phyloP scores from a whole-genome alignment of 2,888 invertebrate genomes.

The Agelastica alni region DNA sequence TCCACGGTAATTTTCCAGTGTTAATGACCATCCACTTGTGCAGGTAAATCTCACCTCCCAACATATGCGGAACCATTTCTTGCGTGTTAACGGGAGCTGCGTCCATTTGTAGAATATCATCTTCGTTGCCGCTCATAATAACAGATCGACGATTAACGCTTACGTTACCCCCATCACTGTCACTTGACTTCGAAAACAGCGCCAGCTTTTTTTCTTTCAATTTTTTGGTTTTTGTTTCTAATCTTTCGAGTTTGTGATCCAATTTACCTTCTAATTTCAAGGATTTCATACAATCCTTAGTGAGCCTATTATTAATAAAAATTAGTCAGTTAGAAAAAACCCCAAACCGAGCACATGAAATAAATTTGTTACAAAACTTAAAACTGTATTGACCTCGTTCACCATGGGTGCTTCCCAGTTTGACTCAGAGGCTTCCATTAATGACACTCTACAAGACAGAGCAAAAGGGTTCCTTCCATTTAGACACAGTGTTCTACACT shows the following conservation, averaged over 20 bases:
- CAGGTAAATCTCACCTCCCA: constrained; percentile 52
- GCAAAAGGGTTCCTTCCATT: too few species aligned
- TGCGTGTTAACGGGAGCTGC: constrained; percentile 36
- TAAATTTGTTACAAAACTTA: too few species aligned
- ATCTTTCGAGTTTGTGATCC: constrained; percentile 53
- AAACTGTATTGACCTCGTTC: too few species aligned
- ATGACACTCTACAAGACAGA: too few species aligned
- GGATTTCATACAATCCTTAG: constrained; percentile 38
- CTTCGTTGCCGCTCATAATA: constrained; percentile 9
- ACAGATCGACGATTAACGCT: constrained; percentile 10
- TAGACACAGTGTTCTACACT: too few species aligned
- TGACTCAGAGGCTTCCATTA: too few species aligned
- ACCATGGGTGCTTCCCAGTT: too few species aligned
- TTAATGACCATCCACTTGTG: constrained; percentile 56
- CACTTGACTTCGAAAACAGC: constrained; percentile 43
- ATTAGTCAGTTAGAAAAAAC: too few species aligned
- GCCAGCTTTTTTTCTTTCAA: constrained; percentile 54
- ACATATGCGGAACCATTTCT: constrained; percentile 41
- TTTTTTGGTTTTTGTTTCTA: constrained; percentile 55
- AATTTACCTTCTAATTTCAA: constrained; percentile 50
- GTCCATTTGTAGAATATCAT: constrained; percentile 35
- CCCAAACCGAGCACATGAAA: too few species aligned
- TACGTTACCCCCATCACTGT: constrained; percentile 33
- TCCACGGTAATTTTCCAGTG: constrained; percentile 52
- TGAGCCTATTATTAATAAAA: constrained; percentile 4